Conservation (phyloP, 2,888 invertebrate genomes). For the Unio delphinus region DNA sequence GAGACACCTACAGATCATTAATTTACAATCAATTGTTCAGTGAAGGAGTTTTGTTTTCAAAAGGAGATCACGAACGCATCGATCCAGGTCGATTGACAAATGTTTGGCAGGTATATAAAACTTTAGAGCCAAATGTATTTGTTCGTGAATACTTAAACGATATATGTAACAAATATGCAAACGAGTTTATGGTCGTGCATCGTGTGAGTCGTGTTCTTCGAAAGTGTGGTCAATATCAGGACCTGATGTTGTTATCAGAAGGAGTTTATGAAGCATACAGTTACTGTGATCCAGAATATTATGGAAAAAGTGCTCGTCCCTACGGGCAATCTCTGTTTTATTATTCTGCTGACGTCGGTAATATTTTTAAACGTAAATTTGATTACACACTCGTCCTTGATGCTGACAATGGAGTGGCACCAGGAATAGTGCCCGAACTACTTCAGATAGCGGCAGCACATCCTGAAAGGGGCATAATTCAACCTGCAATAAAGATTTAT, state of each 20-base stretch:
- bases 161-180: slow-evolving; percentile 38
- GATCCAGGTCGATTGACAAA: slow-evolving; percentile 24
- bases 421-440: slow-evolving; percentile 32
- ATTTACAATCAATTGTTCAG: slow-evolving; percentile 43
- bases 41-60: slow-evolving; percentile 40
- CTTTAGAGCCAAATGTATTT: slow-evolving; percentile 28
- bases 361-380: slow-evolving; percentile 31
- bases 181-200: slow-evolving; percentile 56
- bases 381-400: slow-evolving; percentile 54
- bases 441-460: slow-evolving; percentile 46
- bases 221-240: slow-evolving; percentile 60
- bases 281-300: slow-evolving; percentile 41
- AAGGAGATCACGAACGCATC: slow-evolving; percentile 22
- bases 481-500: slow-evolving; percentile 45
- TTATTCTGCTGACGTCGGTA: slow-evolving; percentile 38
- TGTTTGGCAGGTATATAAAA: slow-evolving; percentile 38
- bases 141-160: slow-evolving; percentile 32
- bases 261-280: slow-evolving; percentile 40
- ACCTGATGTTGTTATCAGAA: slow-evolving; percentile 51
- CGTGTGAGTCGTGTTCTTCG: slow-evolving; percentile 46
- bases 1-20: slow-evolving; percentile 40
- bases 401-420: slow-evolving; percentile 42
- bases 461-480: slow-evolving; percentile 48
- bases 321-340: slow-evolving; percentile 41
- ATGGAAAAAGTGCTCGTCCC: slow-evolving; percentile 39